These are phyloP conservation scores for Porites rus DNA, from an alignment of 92 coral and sea anemone species.

Conservation along the genomic window DNA sequence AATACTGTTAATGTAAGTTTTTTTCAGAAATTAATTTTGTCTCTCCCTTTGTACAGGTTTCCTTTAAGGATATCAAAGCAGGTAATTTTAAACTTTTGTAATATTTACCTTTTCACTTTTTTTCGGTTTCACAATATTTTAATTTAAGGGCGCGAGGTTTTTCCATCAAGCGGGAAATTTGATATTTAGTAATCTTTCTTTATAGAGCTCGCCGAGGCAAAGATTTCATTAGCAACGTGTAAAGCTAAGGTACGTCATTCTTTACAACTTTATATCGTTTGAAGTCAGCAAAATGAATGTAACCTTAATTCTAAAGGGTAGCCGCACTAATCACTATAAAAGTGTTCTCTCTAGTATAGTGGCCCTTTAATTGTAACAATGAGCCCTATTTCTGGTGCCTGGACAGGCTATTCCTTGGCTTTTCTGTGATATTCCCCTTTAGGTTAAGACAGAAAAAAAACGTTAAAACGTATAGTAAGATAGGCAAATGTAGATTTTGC, in stretches of 20 bases:
- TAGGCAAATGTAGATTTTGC: neutral
- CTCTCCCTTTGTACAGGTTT: constrained; percentile 53
- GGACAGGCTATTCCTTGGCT: too few relatives aligned
- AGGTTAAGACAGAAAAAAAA: neutral
- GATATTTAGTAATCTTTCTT: neutral
- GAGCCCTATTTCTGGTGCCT: too few relatives aligned
- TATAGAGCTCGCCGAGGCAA: constrained; percentile 86
- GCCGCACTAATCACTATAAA: too few relatives aligned
- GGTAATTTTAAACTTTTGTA: constrained; percentile 43
- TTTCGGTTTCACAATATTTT: neutral
- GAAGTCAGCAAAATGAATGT: too few relatives aligned
- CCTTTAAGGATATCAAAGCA: constrained; percentile 84
- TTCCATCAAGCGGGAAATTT: neutral
- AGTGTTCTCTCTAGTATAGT: too few relatives aligned
- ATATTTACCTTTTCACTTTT: neutral
- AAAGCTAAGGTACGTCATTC: constrained; percentile 75
- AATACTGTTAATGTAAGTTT: neutral
- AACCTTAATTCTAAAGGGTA: too few relatives aligned
- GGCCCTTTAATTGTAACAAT: too few relatives aligned
- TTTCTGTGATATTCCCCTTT: neutral
- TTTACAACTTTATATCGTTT: too few relatives aligned
- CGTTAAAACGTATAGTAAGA: neutral
- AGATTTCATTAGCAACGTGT: constrained; percentile 78
- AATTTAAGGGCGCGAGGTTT: neutral
- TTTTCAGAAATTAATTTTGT: neutral